These are phyloP conservation scores for Gadopsis bispinosus DNA, from an alignment of 2,797 vertebrate species.

Conservation along the genomic window DNA sequence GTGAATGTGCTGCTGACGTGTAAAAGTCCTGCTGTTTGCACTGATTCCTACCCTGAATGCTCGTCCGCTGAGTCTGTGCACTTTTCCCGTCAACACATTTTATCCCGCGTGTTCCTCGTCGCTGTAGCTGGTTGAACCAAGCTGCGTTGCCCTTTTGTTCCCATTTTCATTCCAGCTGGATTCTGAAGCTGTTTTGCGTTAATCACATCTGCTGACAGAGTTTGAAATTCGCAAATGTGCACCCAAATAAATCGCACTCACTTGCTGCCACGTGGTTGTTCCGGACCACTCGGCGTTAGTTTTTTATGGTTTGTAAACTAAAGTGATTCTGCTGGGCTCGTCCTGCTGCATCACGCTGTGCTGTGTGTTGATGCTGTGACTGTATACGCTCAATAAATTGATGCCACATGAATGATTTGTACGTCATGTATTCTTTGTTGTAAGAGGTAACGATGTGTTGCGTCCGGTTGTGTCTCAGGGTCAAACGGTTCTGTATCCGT, in stretches of 20 bases:
- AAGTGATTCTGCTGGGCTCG: neutral
- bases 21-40: conserved; percentile 33
- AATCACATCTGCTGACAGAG: neutral
- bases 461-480: neutral
- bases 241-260: neutral
- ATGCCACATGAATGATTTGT: neutral
- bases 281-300: neutral
- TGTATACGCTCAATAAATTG: conserved; percentile 22
- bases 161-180: neutral
- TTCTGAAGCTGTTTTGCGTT: neutral
- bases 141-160: neutral
- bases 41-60: conserved; percentile 12
- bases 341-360: neutral
- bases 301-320: neutral
- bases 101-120: neutral
- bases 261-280: neutral
- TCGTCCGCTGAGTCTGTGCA: conserved; percentile 11
- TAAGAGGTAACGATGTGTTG: too few relatives aligned
- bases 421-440: neutral
- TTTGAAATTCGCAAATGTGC: neutral
- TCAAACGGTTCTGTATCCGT: neutral
- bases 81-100: conserved; percentile 9
- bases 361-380: neutral
- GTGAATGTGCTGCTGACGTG: neutral
- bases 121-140: neutral